Evolutionary conservation across 2,888 invertebrate genomes (phyloP), one percentile per base, ranked within the genome.

Genomic region (Cosmorhoe ocellata): DNA sequence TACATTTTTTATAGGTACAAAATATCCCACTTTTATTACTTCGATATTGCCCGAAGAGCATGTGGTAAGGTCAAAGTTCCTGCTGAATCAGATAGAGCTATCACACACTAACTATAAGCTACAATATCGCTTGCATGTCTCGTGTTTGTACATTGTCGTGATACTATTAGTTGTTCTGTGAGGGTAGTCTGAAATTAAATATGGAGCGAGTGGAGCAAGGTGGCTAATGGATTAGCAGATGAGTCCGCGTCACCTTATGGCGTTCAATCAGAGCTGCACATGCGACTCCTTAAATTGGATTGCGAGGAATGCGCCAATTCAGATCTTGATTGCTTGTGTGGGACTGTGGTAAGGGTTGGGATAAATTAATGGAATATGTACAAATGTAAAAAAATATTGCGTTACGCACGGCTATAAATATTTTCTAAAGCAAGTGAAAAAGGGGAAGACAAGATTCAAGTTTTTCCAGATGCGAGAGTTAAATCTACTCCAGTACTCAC

Each of bases 181-280:
- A 2, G 31, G 22, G 18, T 43, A 32, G 32, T 42, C 55, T 74
- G 70, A 66, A 84, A 86, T 87, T 85, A 87, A 86, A 87, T 86
- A 86, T 86, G 80, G 79, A 73, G 75, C 77, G 82, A 80, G 84
- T 74, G 76, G 75, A 54, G 56, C 77, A 81, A 81, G 84, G 84
- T 78, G 79, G 75, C 79, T 88, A 88, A 89, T 88, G 89, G 87
- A 89, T 88, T 86, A 88, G 78, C 79, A 76, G 79, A 80, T 78
- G 81, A 80, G 78, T 60, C 65, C 66, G 44, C 71, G 76, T 63
- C 79, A 81, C 84, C 84, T 82, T 81, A 78, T 82, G 84, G 78
- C 83, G 71, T 18, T 38, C 74, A 78, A 80, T 83, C 81, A 74
- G 73, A 68, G 69, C 61, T 72, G 76, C 85, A 84, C 80, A 85